Evolutionary conservation across 2,888 invertebrate species (phyloP).

Genomic region (Macrophya annulata): DNA sequence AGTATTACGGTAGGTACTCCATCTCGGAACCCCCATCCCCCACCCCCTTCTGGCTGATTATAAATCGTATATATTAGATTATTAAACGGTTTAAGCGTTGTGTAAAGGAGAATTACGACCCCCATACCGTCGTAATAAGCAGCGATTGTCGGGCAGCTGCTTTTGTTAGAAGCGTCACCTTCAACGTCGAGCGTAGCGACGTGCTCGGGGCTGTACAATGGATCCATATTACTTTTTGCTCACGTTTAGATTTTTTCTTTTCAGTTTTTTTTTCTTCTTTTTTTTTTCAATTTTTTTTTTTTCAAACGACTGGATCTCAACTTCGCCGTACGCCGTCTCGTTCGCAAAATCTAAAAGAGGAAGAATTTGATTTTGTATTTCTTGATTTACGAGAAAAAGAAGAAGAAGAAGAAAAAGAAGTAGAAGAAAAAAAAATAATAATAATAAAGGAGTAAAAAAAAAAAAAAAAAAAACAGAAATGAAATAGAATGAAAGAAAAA

Average conservation of each 20-base stretch:
- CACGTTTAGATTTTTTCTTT: neutral
- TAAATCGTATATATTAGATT: conserved; percentile 63
- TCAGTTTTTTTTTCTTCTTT: neutral
- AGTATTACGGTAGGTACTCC: conserved; percentile 1
- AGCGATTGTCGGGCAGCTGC: conserved; percentile 58
- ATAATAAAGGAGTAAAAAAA: no score
- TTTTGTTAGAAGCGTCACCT: conserved; percentile 62
- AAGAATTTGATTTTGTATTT: conserved; percentile 23
- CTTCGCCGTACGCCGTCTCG: neutral
- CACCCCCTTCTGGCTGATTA: conserved; percentile 56
- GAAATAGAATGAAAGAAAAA: neutral
- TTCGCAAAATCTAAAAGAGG: neutral
- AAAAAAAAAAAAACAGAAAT: no score
- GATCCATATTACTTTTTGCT: conserved; percentile 57
- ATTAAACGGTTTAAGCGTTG: conserved; percentile 64
- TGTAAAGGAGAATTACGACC: conserved; percentile 60
- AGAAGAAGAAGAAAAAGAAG: no score
- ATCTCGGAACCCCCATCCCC: neutral
- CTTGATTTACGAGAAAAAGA: conserved; percentile 20
- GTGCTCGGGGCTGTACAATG: conserved; percentile 48
- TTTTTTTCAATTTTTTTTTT: neutral
- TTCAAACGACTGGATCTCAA: neutral
- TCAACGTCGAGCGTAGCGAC: conserved; percentile 23
- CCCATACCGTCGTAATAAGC: conserved; percentile 62
- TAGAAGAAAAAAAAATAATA: no score